phyloP scores from a whole-genome alignment of 1,140 invertebrate species.

The Brachionus sp. region DNA sequence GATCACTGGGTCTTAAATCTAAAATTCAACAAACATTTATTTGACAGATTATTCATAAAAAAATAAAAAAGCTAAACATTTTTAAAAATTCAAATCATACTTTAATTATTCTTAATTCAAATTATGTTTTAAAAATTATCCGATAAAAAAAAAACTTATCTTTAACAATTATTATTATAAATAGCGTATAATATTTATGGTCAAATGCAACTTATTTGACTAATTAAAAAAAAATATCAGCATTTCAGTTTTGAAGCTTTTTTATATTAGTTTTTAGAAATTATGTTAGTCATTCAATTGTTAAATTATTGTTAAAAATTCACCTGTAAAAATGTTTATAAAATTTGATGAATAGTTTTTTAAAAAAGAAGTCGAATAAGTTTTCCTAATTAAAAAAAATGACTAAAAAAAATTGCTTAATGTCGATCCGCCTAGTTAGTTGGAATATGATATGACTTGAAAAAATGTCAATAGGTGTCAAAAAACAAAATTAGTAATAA shows the following conservation, averaged over 20 bases:
- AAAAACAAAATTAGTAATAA: too few relatives aligned
- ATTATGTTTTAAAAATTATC: background rate
- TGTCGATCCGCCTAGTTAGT: background rate
- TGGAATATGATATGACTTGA: background rate
- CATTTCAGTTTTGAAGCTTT: background rate
- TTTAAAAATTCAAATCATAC: background rate
- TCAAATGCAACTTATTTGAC: background rate
- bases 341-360: background rate
- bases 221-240: background rate
- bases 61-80: background rate
- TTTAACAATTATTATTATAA: background rate
- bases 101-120: background rate
- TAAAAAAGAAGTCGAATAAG: background rate
- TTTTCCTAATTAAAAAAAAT: background rate
- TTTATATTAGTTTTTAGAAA: background rate
- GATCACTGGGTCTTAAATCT: background rate
- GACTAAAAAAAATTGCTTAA: background rate
- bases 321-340: background rate
- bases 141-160: background rate
- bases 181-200: background rate
- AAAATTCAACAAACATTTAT: background rate
- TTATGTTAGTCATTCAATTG: background rate
- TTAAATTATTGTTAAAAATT: background rate
- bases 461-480: too few relatives aligned
- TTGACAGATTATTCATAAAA: background rate